Evolutionary conservation across 2,888 invertebrate genomes (phyloP), one percentile per base, ranked within the genome.

Genomic region (Anorthoa munda): DNA sequence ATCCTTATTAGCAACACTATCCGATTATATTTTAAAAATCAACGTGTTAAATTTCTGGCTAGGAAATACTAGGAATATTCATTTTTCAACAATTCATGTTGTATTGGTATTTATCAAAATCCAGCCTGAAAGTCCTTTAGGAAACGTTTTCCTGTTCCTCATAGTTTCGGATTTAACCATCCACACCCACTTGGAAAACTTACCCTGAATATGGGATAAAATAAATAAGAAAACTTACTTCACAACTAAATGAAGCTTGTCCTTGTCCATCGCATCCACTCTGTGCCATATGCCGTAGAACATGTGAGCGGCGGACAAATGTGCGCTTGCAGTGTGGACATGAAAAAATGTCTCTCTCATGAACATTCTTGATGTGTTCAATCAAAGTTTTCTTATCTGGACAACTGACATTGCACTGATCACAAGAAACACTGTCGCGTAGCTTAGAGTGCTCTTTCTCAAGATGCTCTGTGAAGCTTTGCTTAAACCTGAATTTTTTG

Each of bases 291-390:
- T 98, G 98, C 23, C 98, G 94, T 79, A 97, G 95, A 58, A 98
- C 96, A 93, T 98, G 98, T 85, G 98, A 98, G 77, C 97, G 97
- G 72, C 98, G 95, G 2, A 97, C 98, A 92, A 98, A 98, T 78
- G 97, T 97, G 85, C 97, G 97, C 46, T 97, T 96, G 88, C 98
- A 98, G 72, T 97, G 95, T 50, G 97, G 96, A 91, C 98, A 98
- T 45, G 96, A 96, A 87, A 96, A 97, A 56, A 91, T 86, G 18
- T 86, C 86, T 68, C 93, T 88, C 4, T 94, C 89, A 63, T 97
- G 98, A 86, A 97, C 97, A 53, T 97, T 97, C 77, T 97, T 97
- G 86, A 97, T 97, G 90, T 98, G 98, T 58, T 97, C 95, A 39
- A 97, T 94, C 48, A 98, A 93, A 4, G 97, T 94, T 21, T 97